Base-by-base conservation (phyloP, 1,140 invertebrate species). In the Drosophila pseudoananassae region DNA sequence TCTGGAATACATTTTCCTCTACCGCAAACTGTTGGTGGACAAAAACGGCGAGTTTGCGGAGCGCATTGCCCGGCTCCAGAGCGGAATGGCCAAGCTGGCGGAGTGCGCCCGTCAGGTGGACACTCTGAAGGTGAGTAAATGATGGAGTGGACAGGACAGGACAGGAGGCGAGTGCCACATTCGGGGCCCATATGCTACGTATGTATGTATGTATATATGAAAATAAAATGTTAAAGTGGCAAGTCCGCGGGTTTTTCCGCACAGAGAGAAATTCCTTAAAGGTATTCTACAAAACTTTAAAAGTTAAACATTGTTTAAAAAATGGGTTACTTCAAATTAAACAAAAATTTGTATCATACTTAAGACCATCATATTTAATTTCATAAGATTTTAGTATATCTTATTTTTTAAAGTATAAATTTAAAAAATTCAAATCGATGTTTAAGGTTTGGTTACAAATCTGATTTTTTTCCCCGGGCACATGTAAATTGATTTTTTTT, bases 1-100 rank as follows among this genome's bases (percentile, higher is more conserved):
- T 93, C 92, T 99, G 36, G 98, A 99, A 92, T 97, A 98, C 92
- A 98, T 99, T 73, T 94, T 95, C 55, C 93, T 99, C 3, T 99
- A 98, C 91, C 94, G 94, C 23, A 98, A 98, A 91, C 92, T 99
- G 27, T 92, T 99, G 57, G 94, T 93, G 8, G 94, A 94, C 55
- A 98, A 98, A 92, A 96, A 95, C 15, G 92, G 91, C 1, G 95
- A 97, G 58, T 93, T 98, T 14, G 93, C 95, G 65, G 93, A 94
- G 46, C 97, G 96, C 92, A 97, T 98, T 23, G 57, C 92, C 4
- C 93, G 98, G 75, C 92, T 99, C 6, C 96, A 97, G 92, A 98
- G 96, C 92, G 98, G 98, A 58, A 93, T 99, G 74, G 94, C 96
- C 50, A 98, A 98, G 92, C 92, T 99, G 20, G 94, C 95, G 12